Conservation (phyloP, 2,888 invertebrate species). For the Platycheirus rosarum region DNA sequence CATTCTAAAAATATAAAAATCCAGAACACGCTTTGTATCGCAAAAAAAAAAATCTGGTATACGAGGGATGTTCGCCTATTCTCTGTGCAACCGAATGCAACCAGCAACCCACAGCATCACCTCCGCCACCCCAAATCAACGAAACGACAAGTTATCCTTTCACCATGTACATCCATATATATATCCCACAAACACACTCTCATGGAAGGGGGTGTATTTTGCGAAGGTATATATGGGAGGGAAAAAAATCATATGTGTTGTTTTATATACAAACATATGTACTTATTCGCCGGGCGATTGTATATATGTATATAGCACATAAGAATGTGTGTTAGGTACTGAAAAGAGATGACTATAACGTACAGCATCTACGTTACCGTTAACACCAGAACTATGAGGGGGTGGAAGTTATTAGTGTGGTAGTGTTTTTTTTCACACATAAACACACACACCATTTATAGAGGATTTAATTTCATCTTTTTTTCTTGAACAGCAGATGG, state of each 20-base stretch:
- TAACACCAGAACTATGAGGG: constrained; percentile 1
- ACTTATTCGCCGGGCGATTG: constrained; percentile 8
- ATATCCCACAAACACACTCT: constrained; percentile 16
- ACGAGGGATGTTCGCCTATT: constrained; percentile 2
- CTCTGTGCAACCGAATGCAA: constrained; percentile 22
- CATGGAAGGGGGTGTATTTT: background rate
- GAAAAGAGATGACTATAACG: constrained; percentile 53
- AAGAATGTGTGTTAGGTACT: constrained; percentile 18
- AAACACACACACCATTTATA: constrained; percentile 26
- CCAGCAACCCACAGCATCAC: background rate
- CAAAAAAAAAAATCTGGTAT: constrained; percentile 43
- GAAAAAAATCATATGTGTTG: constrained; percentile 14
- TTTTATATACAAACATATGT: constrained; percentile 12
- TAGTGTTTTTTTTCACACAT: too few relatives aligned
- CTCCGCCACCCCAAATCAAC: constrained; percentile 53
- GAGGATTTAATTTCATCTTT: constrained; percentile 20
- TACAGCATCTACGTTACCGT: constrained; percentile 35
- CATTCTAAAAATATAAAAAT: constrained; percentile 37
- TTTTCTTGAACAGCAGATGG: constrained; percentile 58
- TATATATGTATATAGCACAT: background rate
- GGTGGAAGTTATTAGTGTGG: background rate
- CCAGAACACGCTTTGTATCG: constrained; percentile 39
- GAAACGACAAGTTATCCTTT: constrained; percentile 63
- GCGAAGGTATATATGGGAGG: background rate
- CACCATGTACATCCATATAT: constrained; percentile 13